Conservation (phyloP, 2,888 invertebrate genomes). For the Zootermopsis nevadensis region DNA sequence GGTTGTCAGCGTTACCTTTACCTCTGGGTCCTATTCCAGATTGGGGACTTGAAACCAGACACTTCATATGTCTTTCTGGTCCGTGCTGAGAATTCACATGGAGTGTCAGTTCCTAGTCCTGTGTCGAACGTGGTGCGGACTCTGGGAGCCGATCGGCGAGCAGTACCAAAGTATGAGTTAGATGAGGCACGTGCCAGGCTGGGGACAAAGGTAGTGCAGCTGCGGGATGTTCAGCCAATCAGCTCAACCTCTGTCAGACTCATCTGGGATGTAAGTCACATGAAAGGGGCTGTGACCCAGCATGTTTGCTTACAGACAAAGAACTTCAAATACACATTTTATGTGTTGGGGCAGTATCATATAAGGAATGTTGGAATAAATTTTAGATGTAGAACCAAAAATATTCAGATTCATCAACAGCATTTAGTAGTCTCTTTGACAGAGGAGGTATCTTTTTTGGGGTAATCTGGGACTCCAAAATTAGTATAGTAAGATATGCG, state of each 20-base stretch:
- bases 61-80: slow-evolving; percentile 88
- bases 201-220: slow-evolving; percentile 81
- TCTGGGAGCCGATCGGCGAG: slow-evolving; percentile 62
- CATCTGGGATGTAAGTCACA: slow-evolving; percentile 79
- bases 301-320: slow-evolving; percentile 60
- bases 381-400: too few relatives aligned
- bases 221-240: slow-evolving; percentile 72
- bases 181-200: slow-evolving; percentile 82
- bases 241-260: slow-evolving; percentile 82
- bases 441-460: too few relatives aligned
- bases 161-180: slow-evolving; percentile 78
- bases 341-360: background rate
- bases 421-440: too few relatives aligned
- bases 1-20: background rate
- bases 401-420: too few relatives aligned
- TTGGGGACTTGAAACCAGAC: slow-evolving; percentile 77
- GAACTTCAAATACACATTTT: background rate
- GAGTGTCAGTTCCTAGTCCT: slow-evolving; percentile 83
- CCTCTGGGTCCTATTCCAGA: slow-evolving; percentile 60
- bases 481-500: too few relatives aligned
- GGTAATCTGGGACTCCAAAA: too few relatives aligned
- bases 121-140: slow-evolving; percentile 80
- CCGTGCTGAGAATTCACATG: slow-evolving; percentile 86
- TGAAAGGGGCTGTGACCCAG: too few relatives aligned
- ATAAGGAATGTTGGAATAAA: too few relatives aligned